A percentile compares a stretch with the other conserved stretches of the same genome.
Conservation (phyloP, 2,888 invertebrate species). For the Pseudococcus viburni region DNA sequence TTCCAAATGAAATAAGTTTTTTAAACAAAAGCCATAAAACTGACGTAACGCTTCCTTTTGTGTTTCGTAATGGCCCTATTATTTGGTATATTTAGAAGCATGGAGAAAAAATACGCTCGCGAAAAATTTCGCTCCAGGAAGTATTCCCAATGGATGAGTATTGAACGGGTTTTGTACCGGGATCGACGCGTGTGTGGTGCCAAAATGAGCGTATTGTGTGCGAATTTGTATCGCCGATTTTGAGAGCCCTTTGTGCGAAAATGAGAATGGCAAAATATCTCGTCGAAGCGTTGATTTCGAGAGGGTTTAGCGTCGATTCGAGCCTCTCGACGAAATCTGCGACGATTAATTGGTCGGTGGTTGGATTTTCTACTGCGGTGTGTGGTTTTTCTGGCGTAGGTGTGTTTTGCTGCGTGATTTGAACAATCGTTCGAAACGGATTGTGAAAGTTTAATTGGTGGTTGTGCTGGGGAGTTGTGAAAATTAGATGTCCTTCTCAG, state of each 20-base stretch:
- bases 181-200: constrained; percentile 19
- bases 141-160: constrained; percentile 51
- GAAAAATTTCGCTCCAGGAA: constrained; percentile 25
- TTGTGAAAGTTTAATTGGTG: too few relatives aligned
- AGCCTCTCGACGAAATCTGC: neutral
- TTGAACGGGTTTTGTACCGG: constrained; percentile 19
- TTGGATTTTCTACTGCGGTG: neutral
- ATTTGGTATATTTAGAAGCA: constrained; percentile 16
- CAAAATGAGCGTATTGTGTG: constrained; percentile 28
- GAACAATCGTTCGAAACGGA: too few relatives aligned
- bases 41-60: constrained; percentile 55
- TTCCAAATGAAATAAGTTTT: constrained; percentile 51
- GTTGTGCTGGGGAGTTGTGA: too few relatives aligned
- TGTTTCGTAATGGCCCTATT: constrained; percentile 49
- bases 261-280: neutral
- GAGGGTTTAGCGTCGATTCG: neutral
- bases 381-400: neutral
- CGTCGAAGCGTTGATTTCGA: constrained; percentile 6
- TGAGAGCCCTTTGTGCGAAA: neutral
- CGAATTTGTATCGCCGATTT: constrained; percentile 1
- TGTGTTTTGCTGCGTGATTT: too few relatives aligned
- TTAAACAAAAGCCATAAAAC: constrained; percentile 55
- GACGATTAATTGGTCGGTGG: neutral
- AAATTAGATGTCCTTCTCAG: too few relatives aligned
- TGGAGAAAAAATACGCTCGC: constrained; percentile 25